Evolutionary conservation across 2,888 invertebrate species (phyloP), one percentile per base, ranked within the genome.

Genomic region (Arenicola marina): DNA sequence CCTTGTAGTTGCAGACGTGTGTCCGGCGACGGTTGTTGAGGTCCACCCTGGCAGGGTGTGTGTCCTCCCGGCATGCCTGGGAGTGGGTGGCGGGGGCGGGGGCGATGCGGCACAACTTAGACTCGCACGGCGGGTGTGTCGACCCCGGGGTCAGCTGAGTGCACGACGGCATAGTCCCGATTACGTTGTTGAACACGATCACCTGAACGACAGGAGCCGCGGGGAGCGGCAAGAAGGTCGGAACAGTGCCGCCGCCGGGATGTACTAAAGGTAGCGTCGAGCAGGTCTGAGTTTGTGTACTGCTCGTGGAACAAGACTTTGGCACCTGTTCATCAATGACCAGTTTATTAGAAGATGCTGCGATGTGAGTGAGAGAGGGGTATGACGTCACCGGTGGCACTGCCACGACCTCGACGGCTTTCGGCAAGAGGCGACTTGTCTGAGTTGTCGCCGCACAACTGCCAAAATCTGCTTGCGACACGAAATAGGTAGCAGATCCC

Each of bases 71-170:
- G 7, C 26, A n/a, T 24, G 11, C 18, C 48, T 48, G n/a, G 15
- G 26, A 7, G 24, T 53, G 28, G 4, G 15, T 4, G 7, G 56
- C 11, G 11, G 56, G 56, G 11, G 56, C 56, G 7, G 56, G 56
- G 38, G 56, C 56, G 7, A 56, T 56, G 4, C 38, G 38, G 26
- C 56, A 56, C 38, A 56, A 24, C 7, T 24, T 38, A 24, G 11
- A 4, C 11, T 18, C n/a, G 15, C 18, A 18, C 15, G 15, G 18
- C 11, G 48, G 15, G 18, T 38, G 43, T 7, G 29, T 15, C 15
- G 28, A 31, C 15, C 11, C 15, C 7, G 29, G 15, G 7, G 7
- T 24, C 15, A 7, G 11, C 48, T 21, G 15, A 11, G 18, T 24
- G 24, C 18, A 21, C 29, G 4, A 28, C 11, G 26, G 53, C 11